Evolutionary conservation across 2,113 vertebrate genomes (phyloP).

Genomic region (Paramisgurnus dabryanus): DNA sequence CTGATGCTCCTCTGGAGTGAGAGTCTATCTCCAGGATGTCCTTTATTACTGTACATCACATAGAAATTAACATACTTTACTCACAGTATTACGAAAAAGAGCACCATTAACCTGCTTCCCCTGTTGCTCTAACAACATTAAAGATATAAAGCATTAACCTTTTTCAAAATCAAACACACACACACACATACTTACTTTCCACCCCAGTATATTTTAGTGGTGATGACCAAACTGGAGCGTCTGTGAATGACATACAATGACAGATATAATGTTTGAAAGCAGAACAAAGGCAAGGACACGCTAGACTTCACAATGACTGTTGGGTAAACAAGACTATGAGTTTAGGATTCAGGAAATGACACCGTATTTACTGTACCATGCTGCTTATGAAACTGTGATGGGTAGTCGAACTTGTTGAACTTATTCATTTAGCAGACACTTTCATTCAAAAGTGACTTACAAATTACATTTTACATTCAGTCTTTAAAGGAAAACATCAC

Average conservation of each 20-base stretch:
- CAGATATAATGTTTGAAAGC: slow-evolving; percentile 32
- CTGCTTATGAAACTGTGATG: slow-evolving; percentile 1
- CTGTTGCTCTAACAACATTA: not conserved
- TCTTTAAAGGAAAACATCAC: too few relatives aligned
- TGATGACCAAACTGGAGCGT: slow-evolving; percentile 95
- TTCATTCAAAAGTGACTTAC: too few relatives aligned
- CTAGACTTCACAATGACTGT: not conserved
- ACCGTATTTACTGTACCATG: not conserved
- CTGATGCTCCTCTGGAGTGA: slow-evolving; percentile 12
- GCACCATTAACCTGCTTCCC: slow-evolving; percentile 13
- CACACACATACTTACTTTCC: slow-evolving; percentile 85
- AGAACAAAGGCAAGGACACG: not conserved
- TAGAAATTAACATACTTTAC: not conserved
- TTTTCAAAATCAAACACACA: slow-evolving; percentile 13
- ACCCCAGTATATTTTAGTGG: slow-evolving; percentile 97
- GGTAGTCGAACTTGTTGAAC: not conserved
- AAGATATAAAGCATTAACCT: slow-evolving; percentile 8
- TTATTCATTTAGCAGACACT: too few relatives aligned
- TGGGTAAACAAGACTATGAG: slow-evolving; percentile 1
- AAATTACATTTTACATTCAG: too few relatives aligned
- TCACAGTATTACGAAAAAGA: slow-evolving; percentile 7
- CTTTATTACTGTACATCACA: not conserved
- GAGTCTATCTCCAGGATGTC: slow-evolving; percentile 7
- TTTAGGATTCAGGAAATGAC: not conserved
- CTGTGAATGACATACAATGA: slow-evolving; percentile 66